Evolutionary conservation across 2,797 vertebrate species (phyloP), one percentile per base, ranked within the genome.

Genomic region (Adrianichthys oophorus): DNA sequence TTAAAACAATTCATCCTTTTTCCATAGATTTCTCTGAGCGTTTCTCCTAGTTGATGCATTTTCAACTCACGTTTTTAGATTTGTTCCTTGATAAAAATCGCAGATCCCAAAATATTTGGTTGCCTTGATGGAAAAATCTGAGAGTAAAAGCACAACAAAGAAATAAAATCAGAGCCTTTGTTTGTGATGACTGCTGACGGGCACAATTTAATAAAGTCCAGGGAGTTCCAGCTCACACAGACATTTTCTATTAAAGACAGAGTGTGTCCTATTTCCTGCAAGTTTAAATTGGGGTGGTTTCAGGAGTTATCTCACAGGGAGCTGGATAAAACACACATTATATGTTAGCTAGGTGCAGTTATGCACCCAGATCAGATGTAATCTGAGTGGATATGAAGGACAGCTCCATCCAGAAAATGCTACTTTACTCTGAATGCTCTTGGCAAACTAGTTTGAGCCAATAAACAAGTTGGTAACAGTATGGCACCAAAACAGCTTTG

Each of bases 221-320:
- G 65, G 64, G 82, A 80, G 54, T 62, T 62, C 65, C 18, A 67
- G 72, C 78, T 69, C 55, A 66, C 52, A 24, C 23, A 72, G 63
- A 58, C 53, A 69, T 79, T 80, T 81, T 60, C 70, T 59, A 70
- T 75, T 69, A 87, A 87, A 74, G 49, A 52, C 60, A 72, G 70
- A 64, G 56, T 49, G 56, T 40, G 55, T 83, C 56, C 65, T 68
- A 83, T 80, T 82, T 72, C 60, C 59, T 56, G 62, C 48, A 57
- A 67, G 68, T 69, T 82, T 75, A 64, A 55, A 62, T 23, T 60
- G 57, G 12, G 55, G 43, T 24, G 40, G 19, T 65, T 82, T 41
- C 41, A 54, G 60, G 61, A 71, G 54, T 59, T 69, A 68, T 80
- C 69, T 50, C 48, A 49, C 16, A 49, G 65, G 71, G 63, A 54